Percentiles rank a stretch among this genome's conserved stretches.
These are phyloP conservation scores for Andrena minutula DNA, from an alignment of 2,888 invertebrate species.

Conservation along the genomic window DNA sequence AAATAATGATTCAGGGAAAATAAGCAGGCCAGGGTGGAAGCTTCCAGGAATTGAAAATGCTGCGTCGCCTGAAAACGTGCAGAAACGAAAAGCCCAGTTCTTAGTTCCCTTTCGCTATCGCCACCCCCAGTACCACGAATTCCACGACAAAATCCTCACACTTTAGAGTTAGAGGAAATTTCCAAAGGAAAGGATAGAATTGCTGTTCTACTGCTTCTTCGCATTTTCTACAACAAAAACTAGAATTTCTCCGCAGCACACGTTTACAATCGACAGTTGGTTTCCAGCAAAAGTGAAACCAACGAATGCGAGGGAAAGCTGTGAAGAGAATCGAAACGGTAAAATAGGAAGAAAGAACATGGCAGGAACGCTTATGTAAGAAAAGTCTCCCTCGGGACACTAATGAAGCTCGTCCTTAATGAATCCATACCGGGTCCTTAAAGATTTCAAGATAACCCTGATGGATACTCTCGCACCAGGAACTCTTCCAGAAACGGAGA, in stretches of 20 bases:
- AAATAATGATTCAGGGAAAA: conserved; percentile 14
- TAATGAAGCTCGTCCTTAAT: conserved; percentile 81
- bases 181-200: too few relatives aligned
- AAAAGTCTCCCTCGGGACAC: conserved; percentile 70
- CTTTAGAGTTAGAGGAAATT: background rate
- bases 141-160: background rate
- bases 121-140: background rate
- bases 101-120: background rate
- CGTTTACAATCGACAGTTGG: background rate
- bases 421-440: conserved; percentile 77
- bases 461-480: conserved; percentile 68
- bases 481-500: conserved; percentile 63
- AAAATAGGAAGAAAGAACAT: background rate
- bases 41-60: background rate
- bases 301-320: background rate
- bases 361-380: conserved; percentile 59
- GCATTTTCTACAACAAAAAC: too few relatives aligned
- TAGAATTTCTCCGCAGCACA: too few relatives aligned
- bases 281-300: background rate
- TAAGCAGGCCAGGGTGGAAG: background rate
- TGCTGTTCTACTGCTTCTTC: too few relatives aligned
- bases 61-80: background rate
- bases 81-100: background rate
- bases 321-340: conserved; percentile 6
- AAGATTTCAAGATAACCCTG: conserved; percentile 74